Base-by-base conservation (phyloP, 1,140 invertebrate species). In the Sinonovacula constricta region DNA sequence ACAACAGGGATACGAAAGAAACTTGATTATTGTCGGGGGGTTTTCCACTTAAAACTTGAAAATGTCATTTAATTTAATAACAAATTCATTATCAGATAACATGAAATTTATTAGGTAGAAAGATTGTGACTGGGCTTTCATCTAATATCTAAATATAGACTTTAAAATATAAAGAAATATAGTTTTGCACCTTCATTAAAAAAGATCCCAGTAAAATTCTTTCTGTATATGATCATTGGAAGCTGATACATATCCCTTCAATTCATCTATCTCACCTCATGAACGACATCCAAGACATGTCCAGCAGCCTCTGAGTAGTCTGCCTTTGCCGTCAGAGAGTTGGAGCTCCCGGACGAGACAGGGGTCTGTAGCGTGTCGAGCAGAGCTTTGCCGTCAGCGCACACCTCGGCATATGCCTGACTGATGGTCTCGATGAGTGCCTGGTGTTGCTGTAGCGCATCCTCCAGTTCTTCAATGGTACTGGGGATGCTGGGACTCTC, bases 361-460 rank as follows among this genome's bases (percentile, higher is more conserved):
- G 91, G 91, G 2, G 90, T 91, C 78, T 91, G 90, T 30, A 92
- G 85, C 1, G 90, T 90, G 71, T 91, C 91, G 60, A 92, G 88
- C 30, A 92, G 84, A 15, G 88, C 86, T 82, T 92, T 92, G 26
- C 92, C 92, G 85, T 92, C 92, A 34, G 88, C 86, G 81, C 91
- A 92, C 26, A 97, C 96, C 93, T 99, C 97, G 7, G 97, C 98
- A 87, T 99, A 99, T 2, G 96, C 96, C 91, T 98, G 96, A 90
- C 96, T 98, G 95, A 99, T 98, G 67, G 95, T 95, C 90, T 99
- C 97, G 87, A 98, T 98, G 15, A 99, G 93, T 82, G 95, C 96
- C 86, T 98, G 96, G 91, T 98, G 97, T 68, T 97, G 94, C 83
- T 97, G 95, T 83, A 98, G 97, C 59, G 96, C 94, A 81, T 96